phyloP scores from a whole-genome alignment of 2,888 invertebrate species.

The Mesoligia furuncula region DNA sequence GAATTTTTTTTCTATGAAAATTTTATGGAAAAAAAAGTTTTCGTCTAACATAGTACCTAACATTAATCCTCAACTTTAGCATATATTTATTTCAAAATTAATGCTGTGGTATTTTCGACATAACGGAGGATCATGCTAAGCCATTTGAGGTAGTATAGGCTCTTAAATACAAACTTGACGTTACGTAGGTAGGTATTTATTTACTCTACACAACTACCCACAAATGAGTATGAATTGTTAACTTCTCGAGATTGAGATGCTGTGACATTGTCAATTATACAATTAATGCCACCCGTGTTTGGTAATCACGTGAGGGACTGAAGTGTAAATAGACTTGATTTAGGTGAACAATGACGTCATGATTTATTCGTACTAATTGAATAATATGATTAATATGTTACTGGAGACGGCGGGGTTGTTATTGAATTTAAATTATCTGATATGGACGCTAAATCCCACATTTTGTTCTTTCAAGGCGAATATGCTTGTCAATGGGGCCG shows the following conservation, averaged over 20 bases:
- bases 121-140: too few species aligned
- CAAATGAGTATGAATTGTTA: slow-evolving; percentile 66
- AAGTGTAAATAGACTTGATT: slow-evolving; percentile 52
- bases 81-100: too few species aligned
- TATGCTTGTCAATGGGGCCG: background rate
- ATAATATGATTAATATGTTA: slow-evolving; percentile 22
- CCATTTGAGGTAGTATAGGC: too few species aligned
- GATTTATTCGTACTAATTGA: slow-evolving; percentile 35
- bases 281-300: slow-evolving; percentile 63
- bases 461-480: background rate
- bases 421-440: background rate
- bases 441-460: background rate
- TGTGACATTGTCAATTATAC: slow-evolving; percentile 69
- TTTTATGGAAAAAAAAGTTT: too few species aligned
- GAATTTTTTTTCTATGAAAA: too few species aligned
- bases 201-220: slow-evolving; percentile 43
- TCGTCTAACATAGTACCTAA: too few species aligned
- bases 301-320: slow-evolving; percentile 59
- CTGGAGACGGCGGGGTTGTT: background rate
- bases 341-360: slow-evolving; percentile 29
- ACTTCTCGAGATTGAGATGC: slow-evolving; percentile 63
- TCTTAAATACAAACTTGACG: background rate
- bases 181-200: background rate
- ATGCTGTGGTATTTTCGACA: too few species aligned
- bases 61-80: too few species aligned